phyloP scores from a whole-genome alignment of 2,888 invertebrate species.

The Trachelus stipa region DNA sequence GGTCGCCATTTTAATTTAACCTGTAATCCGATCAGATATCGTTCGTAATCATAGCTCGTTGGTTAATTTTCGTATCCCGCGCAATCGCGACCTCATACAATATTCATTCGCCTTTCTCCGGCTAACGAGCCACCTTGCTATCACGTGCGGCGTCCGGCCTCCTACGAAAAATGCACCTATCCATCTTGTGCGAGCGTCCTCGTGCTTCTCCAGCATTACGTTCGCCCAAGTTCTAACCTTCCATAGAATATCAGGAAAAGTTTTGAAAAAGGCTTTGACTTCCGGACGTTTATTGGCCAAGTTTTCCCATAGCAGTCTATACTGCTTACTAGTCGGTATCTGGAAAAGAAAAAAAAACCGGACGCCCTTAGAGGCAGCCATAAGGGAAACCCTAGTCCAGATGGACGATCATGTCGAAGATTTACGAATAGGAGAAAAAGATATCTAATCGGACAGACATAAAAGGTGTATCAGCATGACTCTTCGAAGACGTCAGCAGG shows the following conservation, averaged over 20 bases:
- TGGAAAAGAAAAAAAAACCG: background rate
- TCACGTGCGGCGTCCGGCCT: background rate
- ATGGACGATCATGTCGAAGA: background rate
- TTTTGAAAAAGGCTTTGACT: background rate
- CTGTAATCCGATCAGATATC: background rate
- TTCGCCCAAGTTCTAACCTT: background rate
- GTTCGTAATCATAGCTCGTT: background rate
- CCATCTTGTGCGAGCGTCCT: background rate
- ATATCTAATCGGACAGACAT: background rate
- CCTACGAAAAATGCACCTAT: background rate
- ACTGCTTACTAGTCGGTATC: background rate
- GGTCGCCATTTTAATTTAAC: background rate
- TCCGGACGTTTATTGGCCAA: background rate
- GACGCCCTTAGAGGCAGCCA: background rate
- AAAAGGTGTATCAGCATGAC: background rate
- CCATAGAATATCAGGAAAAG: background rate
- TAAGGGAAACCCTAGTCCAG: background rate
- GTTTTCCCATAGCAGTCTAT: background rate
- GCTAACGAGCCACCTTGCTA: background rate
- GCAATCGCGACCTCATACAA: background rate
- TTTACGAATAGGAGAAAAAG: background rate
- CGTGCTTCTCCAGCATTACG: background rate
- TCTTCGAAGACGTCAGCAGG: background rate
- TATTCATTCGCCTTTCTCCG: slow-evolving; percentile 2
- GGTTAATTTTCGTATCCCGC: background rate